Conservation (phyloP, 2,888 invertebrate genomes). For the Clanis bilineata region DNA sequence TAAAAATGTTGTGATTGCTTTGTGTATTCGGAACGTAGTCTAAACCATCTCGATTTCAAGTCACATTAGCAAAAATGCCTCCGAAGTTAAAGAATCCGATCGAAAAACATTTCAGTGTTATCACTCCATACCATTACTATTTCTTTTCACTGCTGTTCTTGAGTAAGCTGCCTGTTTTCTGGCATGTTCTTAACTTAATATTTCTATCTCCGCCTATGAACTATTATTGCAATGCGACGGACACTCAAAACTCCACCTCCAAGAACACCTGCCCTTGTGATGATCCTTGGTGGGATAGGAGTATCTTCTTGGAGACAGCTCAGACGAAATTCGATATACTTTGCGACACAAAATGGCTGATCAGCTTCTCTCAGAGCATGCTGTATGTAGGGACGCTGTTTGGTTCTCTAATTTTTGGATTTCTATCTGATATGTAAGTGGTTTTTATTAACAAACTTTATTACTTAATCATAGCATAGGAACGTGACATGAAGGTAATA, state of each 20-base stretch:
- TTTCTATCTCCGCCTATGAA: slow-evolving; percentile 62
- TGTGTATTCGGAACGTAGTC: background rate
- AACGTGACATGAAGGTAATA: too few relatives aligned
- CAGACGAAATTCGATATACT: slow-evolving; percentile 55
- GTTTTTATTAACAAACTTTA: too few relatives aligned
- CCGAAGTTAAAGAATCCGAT: slow-evolving; percentile 49
- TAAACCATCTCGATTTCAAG: slow-evolving; percentile 9
- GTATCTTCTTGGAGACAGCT: slow-evolving; percentile 55
- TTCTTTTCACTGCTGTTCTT: slow-evolving; percentile 50
- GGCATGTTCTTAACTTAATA: slow-evolving; percentile 61
- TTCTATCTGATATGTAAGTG: slow-evolving; percentile 59
- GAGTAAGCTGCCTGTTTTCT: slow-evolving; percentile 54
- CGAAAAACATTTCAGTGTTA: slow-evolving; percentile 48
- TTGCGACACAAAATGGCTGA: slow-evolving; percentile 53
- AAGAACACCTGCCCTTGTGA: slow-evolving; percentile 55
- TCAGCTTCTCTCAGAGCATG: slow-evolving; percentile 60
- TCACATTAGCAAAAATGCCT: slow-evolving; percentile 31
- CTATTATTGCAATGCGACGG: slow-evolving; percentile 40
- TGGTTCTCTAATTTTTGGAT: slow-evolving; percentile 57
- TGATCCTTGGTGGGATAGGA: slow-evolving; percentile 50
- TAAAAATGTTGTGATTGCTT: too few relatives aligned
- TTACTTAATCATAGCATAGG: too few relatives aligned
- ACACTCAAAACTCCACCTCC: slow-evolving; percentile 11
- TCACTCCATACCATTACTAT: slow-evolving; percentile 55
- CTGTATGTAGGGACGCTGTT: slow-evolving; percentile 55